Evolutionary conservation across 92 coral and sea anemone species (phyloP), one percentile per base, ranked within the genome.

Genomic region (Palythoa grandis): DNA sequence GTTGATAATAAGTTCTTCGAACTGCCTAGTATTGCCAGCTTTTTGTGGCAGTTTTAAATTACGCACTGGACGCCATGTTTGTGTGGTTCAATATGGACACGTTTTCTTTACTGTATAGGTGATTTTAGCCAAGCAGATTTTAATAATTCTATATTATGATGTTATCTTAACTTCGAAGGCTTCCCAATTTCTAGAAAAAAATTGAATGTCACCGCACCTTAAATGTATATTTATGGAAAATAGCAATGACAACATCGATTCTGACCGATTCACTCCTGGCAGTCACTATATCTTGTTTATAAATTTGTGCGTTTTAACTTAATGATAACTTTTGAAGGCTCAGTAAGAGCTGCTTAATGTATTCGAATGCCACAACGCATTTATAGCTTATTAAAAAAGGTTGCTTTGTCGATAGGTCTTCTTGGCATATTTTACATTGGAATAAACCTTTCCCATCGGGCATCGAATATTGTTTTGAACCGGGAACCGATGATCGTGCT

Each of bases 61-160:
- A 80, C 85, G 85, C 85, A 80, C 74, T 38, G 52, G 85, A 24
- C 85, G 85, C 85, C 85, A 80, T 80, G 38, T 80, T 80, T 80
- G 74, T 80, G 85, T 68, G 72, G 22, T 66, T 66, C 43, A 68
- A 23, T 80, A 80, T 66, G 85, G 85, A 80, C 75, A 80, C 74
- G 61, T 66, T 80, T 78, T 67, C 35, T 57, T n/a, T 22, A 52
- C 60, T 66, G 35, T 67, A 48, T 48, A 22, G 17, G 17, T 52
- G 63, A 80, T 80, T 16, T 80, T 73, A 66, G 73, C 20, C 54
- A n/a, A 43, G 20, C 13, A 48, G 72, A 66, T 80, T 66, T 47
- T 20, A 68, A 63, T 24, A 2, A 66, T 65, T 22, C 48, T 80
- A 23, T 48, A 24, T 50, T 43, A 11, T 66, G 29, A 7, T 80